Percentiles rank a stretch among this genome's conserved stretches.
These are phyloP conservation scores for Macropodus opercularis DNA, from an alignment of 2,797 vertebrate species.

Conservation along the genomic window DNA sequence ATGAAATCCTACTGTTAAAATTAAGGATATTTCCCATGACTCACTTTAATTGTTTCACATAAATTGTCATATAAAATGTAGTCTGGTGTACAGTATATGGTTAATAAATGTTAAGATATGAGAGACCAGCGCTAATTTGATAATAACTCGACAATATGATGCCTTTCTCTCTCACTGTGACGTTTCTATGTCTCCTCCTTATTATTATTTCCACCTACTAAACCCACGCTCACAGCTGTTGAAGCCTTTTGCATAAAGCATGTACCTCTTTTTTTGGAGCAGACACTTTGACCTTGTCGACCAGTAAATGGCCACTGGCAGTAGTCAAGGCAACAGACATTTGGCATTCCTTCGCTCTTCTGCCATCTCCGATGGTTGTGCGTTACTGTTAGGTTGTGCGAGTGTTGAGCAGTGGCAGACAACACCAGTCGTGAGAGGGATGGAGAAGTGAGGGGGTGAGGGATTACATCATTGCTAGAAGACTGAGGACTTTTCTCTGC, in stretches of 20 bases:
- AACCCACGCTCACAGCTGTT: constrained; percentile 10
- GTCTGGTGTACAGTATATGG: too few relatives aligned
- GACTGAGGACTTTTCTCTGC: constrained; percentile 50
- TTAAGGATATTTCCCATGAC: too few relatives aligned
- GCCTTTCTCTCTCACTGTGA: neutral
- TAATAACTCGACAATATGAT: too few relatives aligned
- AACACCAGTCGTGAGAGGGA: constrained; percentile 58
- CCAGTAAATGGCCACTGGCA: constrained; percentile 40
- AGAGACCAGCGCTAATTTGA: too few relatives aligned
- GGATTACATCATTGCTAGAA: constrained; percentile 76
- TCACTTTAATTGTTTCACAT: too few relatives aligned
- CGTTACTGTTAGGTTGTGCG: constrained; percentile 38
- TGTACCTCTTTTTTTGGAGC: constrained; percentile 13
- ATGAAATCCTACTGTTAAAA: too few relatives aligned
- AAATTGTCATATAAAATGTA: too few relatives aligned
- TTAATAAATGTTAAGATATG: too few relatives aligned
- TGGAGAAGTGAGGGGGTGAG: constrained; percentile 28
- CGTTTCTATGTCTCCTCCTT: constrained; percentile 19
- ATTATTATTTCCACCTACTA: constrained; percentile 18
- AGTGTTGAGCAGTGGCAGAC: constrained; percentile 50
- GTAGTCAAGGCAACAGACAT: constrained; percentile 81
- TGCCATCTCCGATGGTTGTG: constrained; percentile 42
- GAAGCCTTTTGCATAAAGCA: constrained; percentile 19
- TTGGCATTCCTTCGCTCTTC: constrained; percentile 72
- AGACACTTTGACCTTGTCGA: constrained; percentile 12